Percentiles rank a stretch among this genome's conserved stretches.
phyloP scores from a whole-genome alignment of 2,888 invertebrate genomes.

The Tachystola acroxantha region DNA sequence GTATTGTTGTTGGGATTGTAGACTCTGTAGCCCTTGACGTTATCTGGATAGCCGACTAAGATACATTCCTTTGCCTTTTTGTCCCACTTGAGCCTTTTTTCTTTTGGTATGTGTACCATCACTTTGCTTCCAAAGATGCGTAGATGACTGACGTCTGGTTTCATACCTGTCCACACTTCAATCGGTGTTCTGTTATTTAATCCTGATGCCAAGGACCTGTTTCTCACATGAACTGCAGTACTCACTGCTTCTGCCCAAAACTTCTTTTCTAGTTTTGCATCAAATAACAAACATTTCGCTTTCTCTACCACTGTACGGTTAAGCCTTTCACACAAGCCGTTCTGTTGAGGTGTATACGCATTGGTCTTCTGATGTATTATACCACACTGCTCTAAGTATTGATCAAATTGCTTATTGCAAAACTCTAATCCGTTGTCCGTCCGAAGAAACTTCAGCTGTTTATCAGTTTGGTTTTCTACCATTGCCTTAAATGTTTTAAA shows the following conservation, averaged over 20 bases:
- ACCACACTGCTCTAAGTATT: slow-evolving; percentile 13
- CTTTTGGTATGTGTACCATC: slow-evolving; percentile 17
- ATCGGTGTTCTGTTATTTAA: slow-evolving; percentile 6
- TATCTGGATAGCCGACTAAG: slow-evolving; percentile 21
- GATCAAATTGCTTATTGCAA: slow-evolving; percentile 15
- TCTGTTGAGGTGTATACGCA: slow-evolving; percentile 10
- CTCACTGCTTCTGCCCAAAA: not conserved
- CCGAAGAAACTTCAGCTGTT: slow-evolving; percentile 13
- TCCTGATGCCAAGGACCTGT: slow-evolving; percentile 12
- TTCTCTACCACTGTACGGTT: slow-evolving; percentile 13
- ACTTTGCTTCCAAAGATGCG: slow-evolving; percentile 20
- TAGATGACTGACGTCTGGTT: slow-evolving; percentile 16
- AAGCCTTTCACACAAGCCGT: slow-evolving; percentile 11
- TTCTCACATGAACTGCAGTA: slow-evolving; percentile 3
- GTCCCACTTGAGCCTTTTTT: slow-evolving; percentile 19
- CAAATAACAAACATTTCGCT: slow-evolving; percentile 1
- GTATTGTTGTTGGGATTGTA: slow-evolving; percentile 13
- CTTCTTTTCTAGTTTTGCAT: not conserved
- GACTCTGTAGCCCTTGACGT: slow-evolving; percentile 21
- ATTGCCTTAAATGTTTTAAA: slow-evolving; percentile 12
- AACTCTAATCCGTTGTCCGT: slow-evolving; percentile 19
- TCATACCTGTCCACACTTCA: slow-evolving; percentile 19
- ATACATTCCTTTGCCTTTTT: slow-evolving; percentile 15
- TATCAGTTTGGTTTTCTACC: slow-evolving; percentile 13
- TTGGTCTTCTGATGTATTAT: slow-evolving; percentile 17